Conservation (phyloP, 2,888 invertebrate genomes). For the Aspidiotus rigidus region DNA sequence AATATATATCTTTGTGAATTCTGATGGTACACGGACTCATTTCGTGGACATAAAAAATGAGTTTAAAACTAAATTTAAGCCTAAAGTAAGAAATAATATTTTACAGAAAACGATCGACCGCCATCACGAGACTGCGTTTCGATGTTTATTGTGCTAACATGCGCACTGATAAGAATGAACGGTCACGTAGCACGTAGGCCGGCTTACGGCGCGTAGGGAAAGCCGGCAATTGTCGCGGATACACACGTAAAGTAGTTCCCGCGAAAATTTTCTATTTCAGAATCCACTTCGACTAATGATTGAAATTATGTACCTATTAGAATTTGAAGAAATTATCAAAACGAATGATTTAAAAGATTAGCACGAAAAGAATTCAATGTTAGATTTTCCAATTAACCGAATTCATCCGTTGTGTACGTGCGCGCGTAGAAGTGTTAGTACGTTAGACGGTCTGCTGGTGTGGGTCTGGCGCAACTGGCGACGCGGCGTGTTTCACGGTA, state of each 20-base stretch:
- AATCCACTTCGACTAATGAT: not conserved
- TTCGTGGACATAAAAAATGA: not conserved
- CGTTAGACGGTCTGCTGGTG: too few species aligned
- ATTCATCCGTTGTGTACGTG: too few species aligned
- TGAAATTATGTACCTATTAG: not conserved
- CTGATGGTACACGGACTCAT: constrained; percentile 21
- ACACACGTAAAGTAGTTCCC: not conserved
- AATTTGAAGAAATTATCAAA: not conserved
- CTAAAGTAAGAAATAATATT: constrained; percentile 3
- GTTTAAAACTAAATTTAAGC: constrained; percentile 11
- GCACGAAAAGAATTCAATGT: too few species aligned
- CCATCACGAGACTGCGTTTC: constrained; percentile 12
- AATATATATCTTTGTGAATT: constrained; percentile 23
- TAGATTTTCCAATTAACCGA: too few species aligned
- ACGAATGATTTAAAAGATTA: not conserved
- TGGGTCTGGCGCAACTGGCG: too few species aligned
- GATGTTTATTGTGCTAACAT: constrained; percentile 15
- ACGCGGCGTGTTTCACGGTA: too few species aligned
- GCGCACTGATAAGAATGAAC: constrained; percentile 24
- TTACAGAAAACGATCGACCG: constrained; percentile 12
- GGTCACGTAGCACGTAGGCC: not conserved
- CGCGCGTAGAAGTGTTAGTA: too few species aligned
- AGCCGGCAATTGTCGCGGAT: not conserved
- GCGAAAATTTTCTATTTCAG: not conserved
- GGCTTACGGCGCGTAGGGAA: not conserved